These are phyloP conservation scores for Dromius quadrimaculatus DNA, from an alignment of 2,888 invertebrate species.

Conservation along the genomic window DNA sequence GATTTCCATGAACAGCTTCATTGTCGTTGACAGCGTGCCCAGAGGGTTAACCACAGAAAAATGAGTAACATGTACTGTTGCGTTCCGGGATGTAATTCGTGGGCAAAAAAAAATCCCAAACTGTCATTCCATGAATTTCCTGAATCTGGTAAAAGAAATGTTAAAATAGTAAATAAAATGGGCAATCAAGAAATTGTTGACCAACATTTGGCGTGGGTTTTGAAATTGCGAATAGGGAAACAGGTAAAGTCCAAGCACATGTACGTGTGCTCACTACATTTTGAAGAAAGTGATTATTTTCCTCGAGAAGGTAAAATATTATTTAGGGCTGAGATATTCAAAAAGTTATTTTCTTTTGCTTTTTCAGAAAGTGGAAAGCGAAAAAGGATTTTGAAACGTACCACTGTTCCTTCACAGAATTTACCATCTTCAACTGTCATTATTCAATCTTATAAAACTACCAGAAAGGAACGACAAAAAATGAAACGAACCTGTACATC, in stretches of 20 bases:
- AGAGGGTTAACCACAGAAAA: too few relatives aligned
- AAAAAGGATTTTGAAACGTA: background rate
- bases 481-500: background rate
- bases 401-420: background rate
- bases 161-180: background rate
- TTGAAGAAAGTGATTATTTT: background rate
- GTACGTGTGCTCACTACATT: background rate
- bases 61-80: background rate
- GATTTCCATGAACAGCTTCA: background rate
- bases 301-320: background rate
- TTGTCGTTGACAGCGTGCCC: background rate
- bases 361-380: background rate
- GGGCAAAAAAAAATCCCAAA: constrained; percentile 1
- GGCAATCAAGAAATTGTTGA: background rate
- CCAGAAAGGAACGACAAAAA: background rate
- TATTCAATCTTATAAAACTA: too few relatives aligned
- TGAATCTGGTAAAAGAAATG: background rate
- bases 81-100: constrained; percentile 1
- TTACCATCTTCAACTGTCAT: background rate
- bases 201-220: background rate
- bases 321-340: too few relatives aligned
- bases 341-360: background rate
- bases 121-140: background rate
- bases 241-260: background rate
- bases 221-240: background rate